Base-by-base conservation (phyloP, 2,797 vertebrate genomes). In the Sebastolobus alascanus region DNA sequence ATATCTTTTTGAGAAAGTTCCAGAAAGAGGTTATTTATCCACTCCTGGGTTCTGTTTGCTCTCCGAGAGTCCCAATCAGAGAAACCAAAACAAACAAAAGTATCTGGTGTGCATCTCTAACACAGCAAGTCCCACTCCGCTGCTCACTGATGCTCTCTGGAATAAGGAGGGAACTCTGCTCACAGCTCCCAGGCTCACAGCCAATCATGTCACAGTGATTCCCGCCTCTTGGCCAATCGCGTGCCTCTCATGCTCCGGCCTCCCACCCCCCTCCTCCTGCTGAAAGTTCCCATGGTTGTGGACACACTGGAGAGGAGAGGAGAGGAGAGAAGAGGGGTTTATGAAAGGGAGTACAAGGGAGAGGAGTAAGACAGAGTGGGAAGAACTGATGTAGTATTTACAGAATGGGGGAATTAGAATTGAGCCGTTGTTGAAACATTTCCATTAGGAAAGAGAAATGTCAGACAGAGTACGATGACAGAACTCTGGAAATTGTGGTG, bases 91-190 rank as follows among this genome's bases (percentile, higher is more conserved):
- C 89, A 92, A 93, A 90, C 82, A 79, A 77, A 87, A 92, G 79
- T 87, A 86, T 87, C 70, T 81, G 74, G 60, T 83, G 86, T 86
- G 81, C 87, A 90, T 94, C 91, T 88, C 87, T 81, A 76, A 77
- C 84, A 85, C 79, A 85, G 77, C 84, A 69, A 85, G 75, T 87
- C 87, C 83, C 88, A 80, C 90, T 91, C 87, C 43, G 77, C 87
- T 84, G 90, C 92, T 92, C 54, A 81, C 89, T 91, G 90, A 93
- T 93, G 91, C 93, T 93, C 87, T 89, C 89, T 90, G 89, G 89
- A 92, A 91, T 86, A 90, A 93, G 90, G 93, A 93, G 93, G 92
- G 87, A 91, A 90, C 85, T 90, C 88, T 77, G 88, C 82, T 83
- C 87, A 64, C 85, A 91, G 92, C 93, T 93, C 90, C 82, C 84